Conservation (phyloP, 1,140 invertebrate species). For the Lethrus apterus region DNA sequence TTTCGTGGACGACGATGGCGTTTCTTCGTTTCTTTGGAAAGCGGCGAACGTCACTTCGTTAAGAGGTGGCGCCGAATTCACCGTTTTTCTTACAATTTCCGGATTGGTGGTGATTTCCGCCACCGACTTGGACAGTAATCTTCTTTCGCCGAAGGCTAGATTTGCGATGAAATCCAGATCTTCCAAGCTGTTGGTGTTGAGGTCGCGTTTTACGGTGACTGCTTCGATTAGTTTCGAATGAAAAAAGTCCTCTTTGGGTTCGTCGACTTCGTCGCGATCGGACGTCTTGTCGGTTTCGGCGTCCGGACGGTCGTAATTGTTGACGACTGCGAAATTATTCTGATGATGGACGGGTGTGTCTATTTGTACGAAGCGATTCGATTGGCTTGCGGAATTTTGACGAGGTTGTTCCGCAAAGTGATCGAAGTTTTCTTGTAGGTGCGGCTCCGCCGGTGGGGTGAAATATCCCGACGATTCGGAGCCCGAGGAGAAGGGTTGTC, state of each 20-base stretch:
- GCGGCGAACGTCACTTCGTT: slow-evolving; percentile 21
- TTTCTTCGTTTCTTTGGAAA: slow-evolving; percentile 13
- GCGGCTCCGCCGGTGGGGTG: slow-evolving; percentile 31
- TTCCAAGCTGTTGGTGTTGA: slow-evolving; percentile 18
- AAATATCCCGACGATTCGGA: slow-evolving; percentile 39
- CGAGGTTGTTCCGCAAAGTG: not conserved
- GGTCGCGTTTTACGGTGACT: not conserved
- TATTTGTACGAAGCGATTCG: slow-evolving; percentile 11
- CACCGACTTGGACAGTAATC: slow-evolving; percentile 19
- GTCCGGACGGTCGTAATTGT: slow-evolving; percentile 7
- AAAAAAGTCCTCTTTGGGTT: slow-evolving; percentile 5
- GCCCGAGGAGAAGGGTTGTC: slow-evolving; percentile 29
- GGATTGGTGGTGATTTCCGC: slow-evolving; percentile 12
- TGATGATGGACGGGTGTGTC: slow-evolving; percentile 3
- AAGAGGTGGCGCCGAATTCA: slow-evolving; percentile 31
- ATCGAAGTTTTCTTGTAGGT: slow-evolving; percentile 12
- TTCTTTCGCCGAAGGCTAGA: slow-evolving; percentile 15
- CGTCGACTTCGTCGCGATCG: slow-evolving; percentile 8
- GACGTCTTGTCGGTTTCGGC: not conserved
- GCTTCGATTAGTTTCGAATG: slow-evolving; percentile 4
- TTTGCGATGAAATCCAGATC: slow-evolving; percentile 19
- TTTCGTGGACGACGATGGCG: not conserved
- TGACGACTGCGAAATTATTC: slow-evolving; percentile 12
- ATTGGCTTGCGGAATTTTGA: slow-evolving; percentile 11
- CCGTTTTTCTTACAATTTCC: slow-evolving; percentile 24